phyloP scores from a whole-genome alignment of 2,797 vertebrate genomes.

The Hyperoplus immaculatus region DNA sequence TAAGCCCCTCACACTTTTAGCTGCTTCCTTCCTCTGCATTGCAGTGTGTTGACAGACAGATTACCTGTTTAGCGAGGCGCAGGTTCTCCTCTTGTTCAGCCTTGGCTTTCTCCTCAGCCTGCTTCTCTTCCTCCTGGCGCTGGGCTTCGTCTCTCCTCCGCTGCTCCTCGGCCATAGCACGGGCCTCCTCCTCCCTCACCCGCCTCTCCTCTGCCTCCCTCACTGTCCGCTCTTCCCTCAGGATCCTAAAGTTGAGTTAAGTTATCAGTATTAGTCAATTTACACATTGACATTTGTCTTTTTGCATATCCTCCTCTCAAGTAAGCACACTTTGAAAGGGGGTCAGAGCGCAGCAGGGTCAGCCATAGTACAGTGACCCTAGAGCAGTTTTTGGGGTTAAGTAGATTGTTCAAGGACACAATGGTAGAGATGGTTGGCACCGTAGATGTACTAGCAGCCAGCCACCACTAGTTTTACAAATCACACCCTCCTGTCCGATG shows the following conservation, averaged over 20 bases:
- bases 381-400: no score
- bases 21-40: background rate
- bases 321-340: no score
- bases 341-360: no score
- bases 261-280: no score
- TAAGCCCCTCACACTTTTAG: background rate
- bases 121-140: constrained; percentile 88
- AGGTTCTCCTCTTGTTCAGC: constrained; percentile 91
- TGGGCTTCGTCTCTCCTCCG: constrained; percentile 82
- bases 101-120: constrained; percentile 88
- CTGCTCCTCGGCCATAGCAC: constrained; percentile 85
- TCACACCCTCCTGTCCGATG: no score
- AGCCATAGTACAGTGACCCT: no score
- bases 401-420: no score
- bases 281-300: no score
- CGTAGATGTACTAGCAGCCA: no score
- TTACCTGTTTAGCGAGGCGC: constrained; percentile 94
- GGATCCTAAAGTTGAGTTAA: constrained; percentile 73
- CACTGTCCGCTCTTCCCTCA: constrained; percentile 86
- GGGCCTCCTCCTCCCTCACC: constrained; percentile 88
- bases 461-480: no score
- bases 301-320: no score
- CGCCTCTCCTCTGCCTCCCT: constrained; percentile 88
- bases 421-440: no score
- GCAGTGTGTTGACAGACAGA: background rate